A percentile compares a stretch with the other conserved stretches of the same genome.
phyloP scores from a whole-genome alignment of 2,113 vertebrate genomes.

The Silurus meridionalis region DNA sequence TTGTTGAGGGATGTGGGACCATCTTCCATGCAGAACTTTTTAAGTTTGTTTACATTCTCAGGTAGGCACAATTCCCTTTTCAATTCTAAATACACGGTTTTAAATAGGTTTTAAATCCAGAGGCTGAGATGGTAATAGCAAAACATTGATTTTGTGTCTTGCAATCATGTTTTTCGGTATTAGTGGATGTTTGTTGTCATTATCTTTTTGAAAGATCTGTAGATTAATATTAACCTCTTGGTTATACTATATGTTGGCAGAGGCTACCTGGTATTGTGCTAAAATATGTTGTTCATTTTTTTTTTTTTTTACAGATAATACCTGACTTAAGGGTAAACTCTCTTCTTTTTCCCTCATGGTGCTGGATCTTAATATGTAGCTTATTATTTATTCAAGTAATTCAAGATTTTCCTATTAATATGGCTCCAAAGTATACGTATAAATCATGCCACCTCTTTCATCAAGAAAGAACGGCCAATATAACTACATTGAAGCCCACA shows the following conservation, averaged over 20 bases:
- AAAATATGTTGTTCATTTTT: background rate
- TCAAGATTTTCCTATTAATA: background rate
- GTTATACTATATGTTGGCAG: background rate
- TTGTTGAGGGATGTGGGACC: background rate
- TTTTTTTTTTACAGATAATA: background rate
- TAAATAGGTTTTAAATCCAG: background rate
- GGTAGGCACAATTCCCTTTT: background rate
- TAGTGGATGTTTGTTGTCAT: constrained; percentile 4
- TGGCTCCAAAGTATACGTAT: background rate
- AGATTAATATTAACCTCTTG: constrained; percentile 14
- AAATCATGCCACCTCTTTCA: background rate
- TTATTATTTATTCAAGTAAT: background rate
- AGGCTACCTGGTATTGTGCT: too few relatives aligned
- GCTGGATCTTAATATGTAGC: background rate
- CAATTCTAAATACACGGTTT: background rate
- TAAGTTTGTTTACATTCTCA: too few relatives aligned
- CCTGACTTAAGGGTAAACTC: background rate
- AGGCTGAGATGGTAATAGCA: constrained; percentile 1
- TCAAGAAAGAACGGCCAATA: background rate
- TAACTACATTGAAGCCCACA: background rate
- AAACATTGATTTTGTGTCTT: constrained; percentile 2
- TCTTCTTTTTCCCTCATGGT: background rate
- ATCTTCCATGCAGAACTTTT: background rate
- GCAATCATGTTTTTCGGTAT: background rate
- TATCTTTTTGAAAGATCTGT: background rate